A percentile compares a stretch with the other conserved stretches of the same genome.
Conservation (phyloP, 2,888 invertebrate species). For the Lapara coniferarum region DNA sequence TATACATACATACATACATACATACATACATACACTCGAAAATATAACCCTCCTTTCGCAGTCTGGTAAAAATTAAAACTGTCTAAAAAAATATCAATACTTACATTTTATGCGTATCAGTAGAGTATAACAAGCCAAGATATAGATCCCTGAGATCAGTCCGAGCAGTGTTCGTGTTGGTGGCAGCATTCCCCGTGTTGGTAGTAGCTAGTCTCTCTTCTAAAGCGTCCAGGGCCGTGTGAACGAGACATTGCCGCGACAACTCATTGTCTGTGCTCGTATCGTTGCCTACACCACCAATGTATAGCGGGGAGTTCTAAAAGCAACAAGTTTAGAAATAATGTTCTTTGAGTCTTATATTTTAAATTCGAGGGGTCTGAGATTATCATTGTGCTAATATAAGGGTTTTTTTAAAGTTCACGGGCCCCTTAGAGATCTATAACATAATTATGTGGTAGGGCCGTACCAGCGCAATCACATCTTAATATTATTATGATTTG, state of each 20-base stretch:
- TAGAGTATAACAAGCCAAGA: slow-evolving; percentile 94
- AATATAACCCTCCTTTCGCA: too few relatives aligned
- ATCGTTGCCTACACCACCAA: slow-evolving; percentile 82
- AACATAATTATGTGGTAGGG: too few relatives aligned
- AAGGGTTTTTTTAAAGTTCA: too few relatives aligned
- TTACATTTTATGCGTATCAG: slow-evolving; percentile 98
- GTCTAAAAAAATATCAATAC: slow-evolving; percentile 36
- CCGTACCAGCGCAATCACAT: too few relatives aligned
- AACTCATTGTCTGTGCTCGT: slow-evolving; percentile 91
- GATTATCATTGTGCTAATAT: too few relatives aligned
- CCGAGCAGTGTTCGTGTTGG: slow-evolving; percentile 82
- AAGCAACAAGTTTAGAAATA: slow-evolving; percentile 43
- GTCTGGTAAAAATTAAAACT: too few relatives aligned
- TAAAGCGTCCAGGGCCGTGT: slow-evolving; percentile 94
- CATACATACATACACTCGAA: too few relatives aligned
- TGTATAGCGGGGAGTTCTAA: slow-evolving; percentile 96
- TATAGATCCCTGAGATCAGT: slow-evolving; percentile 95
- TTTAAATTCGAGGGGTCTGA: too few relatives aligned
- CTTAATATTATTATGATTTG: too few relatives aligned
- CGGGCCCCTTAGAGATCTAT: too few relatives aligned
- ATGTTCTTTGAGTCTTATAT: too few relatives aligned
- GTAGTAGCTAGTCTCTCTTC: slow-evolving; percentile 89
- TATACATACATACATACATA: too few relatives aligned
- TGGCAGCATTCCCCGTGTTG: slow-evolving; percentile 70
- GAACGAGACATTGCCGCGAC: slow-evolving; percentile 96